Base-by-base conservation (phyloP, 30 jellyfish, hydroid and myxozoan genomes). In the Aurelia sp. region DNA sequence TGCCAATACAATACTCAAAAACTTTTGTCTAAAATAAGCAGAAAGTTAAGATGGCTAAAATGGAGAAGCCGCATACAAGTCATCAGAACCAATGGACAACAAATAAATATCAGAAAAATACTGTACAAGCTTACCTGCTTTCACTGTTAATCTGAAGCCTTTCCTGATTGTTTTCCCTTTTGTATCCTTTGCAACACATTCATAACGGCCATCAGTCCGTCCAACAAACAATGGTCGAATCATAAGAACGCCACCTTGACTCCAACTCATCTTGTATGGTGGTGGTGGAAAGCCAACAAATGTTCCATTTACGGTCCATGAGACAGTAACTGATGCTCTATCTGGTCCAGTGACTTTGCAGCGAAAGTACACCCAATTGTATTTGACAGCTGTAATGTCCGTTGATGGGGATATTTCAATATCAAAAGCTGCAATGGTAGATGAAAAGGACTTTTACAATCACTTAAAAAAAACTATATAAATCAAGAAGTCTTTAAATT, bases 161-260 rank as follows among this genome's bases (percentile, higher is more conserved):
- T 79, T 79, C 58, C 81, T 88, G 8, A 78, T 33, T 20, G 92
- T 37, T 3, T 69, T 69, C 20, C 89, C 89, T 13, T 48, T 71
- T 2, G 48, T 71, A 51, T 88, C 82, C 11, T 47, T 71, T 21
- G 92, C 96, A 27, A 75, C 62, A 41, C 96, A 88, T 57, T 88
- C 96, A 73, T 88, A 88, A 13, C 12, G 72, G n/a, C 96, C 96
- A 66, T 86, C 85, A 27, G 96, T 76, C 27, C 86, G 31, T 57
- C 91, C 90, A 22, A 88, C 85, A 88, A 88, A 88, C 55, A 87
- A 71, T 9, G 96, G 96, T 13, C 96, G 84, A 3, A 88, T 79
- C 96, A 88, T 79, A 57, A 88, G 73, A 10, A 88, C 52, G 3
- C 84, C 82, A 48, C 96, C 96, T 4, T 62, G 40, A 8, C 31